A percentile compares a stretch with the other conserved stretches of the same genome.
Conservation (phyloP, 2,797 vertebrate species). For the Knipowitschia caucasica region DNA sequence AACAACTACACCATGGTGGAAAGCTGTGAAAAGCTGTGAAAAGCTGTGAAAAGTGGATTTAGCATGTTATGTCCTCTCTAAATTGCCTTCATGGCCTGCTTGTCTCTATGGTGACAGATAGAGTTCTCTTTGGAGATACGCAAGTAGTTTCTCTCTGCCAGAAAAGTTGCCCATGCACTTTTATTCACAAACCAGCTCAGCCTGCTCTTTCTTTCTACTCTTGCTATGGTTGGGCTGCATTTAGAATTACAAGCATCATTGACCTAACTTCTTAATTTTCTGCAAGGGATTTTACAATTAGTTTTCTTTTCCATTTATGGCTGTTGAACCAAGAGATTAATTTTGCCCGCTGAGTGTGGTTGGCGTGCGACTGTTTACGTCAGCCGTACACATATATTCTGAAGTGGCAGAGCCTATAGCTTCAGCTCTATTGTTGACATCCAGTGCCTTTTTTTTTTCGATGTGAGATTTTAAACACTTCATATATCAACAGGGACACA, state of each 20-base stretch:
- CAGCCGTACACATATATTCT: slow-evolving; percentile 1
- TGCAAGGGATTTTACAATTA: slow-evolving; percentile 43
- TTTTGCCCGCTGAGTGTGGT: slow-evolving; percentile 55
- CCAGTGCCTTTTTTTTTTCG: slow-evolving; percentile 28
- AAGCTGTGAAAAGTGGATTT: no score
- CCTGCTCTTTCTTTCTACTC: slow-evolving; percentile 12
- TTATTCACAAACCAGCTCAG: background rate
- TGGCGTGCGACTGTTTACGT: slow-evolving; percentile 23
- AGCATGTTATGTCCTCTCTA: no score
- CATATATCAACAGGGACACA: slow-evolving; percentile 28
- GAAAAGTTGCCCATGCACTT: background rate
- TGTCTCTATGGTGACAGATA: no score
- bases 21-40: no score
- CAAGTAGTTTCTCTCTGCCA: background rate
- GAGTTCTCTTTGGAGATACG: background rate
- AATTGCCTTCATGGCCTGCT: no score
- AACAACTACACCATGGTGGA: no score
- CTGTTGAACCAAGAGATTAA: slow-evolving; percentile 48
- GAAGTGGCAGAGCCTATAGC: slow-evolving; percentile 5
- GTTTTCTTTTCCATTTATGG: slow-evolving; percentile 37
- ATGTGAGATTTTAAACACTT: slow-evolving; percentile 17
- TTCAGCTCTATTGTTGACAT: slow-evolving; percentile 12
- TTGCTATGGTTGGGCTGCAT: slow-evolving; percentile 31
- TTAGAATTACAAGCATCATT: slow-evolving; percentile 45
- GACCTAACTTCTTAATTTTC: slow-evolving; percentile 35